Conservation (phyloP, 2,113 vertebrate species). For the Aegotheles bennettii region DNA sequence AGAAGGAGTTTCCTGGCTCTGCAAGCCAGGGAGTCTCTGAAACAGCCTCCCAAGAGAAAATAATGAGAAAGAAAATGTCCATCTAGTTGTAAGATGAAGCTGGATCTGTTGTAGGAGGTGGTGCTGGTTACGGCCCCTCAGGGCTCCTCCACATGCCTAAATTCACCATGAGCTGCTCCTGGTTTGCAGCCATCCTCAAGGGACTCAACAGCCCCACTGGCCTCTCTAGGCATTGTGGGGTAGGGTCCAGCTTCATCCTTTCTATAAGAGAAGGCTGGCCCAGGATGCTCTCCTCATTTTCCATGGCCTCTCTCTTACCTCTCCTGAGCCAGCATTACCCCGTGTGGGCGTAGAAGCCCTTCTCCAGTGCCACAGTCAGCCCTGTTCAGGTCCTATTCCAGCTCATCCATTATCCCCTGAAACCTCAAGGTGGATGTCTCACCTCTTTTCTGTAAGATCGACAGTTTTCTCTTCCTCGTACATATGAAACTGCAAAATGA, state of each 20-base stretch:
- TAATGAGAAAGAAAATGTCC: not conserved
- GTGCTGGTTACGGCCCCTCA: not conserved
- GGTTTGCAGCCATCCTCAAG: not conserved
- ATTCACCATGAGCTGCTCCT: not conserved
- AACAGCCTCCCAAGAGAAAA: not conserved
- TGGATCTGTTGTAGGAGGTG: not conserved
- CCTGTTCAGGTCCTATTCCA: not conserved
- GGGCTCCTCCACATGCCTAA: not conserved
- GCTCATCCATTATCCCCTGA: not conserved
- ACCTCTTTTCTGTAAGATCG: not conserved
- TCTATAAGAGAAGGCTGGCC: not conserved
- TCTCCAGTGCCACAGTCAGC: not conserved
- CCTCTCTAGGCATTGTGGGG: not conserved
- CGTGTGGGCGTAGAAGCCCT: accelerated
- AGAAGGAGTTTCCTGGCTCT: not conserved
- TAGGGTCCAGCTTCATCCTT: not conserved
- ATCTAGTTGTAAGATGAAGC: not conserved
- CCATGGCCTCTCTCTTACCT: not conserved
- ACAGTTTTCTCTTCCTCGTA: not conserved
- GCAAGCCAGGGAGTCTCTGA: not conserved
- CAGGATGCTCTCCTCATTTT: not conserved
- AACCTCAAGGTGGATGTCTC: not conserved
- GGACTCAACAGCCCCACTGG: not conserved
- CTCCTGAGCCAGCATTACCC: not conserved
- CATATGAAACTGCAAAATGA: not conserved